Percentiles rank a stretch among this genome's conserved stretches.
Conservation (phyloP, 2,797 vertebrate species). For the Brachyrhaphis roseni region DNA sequence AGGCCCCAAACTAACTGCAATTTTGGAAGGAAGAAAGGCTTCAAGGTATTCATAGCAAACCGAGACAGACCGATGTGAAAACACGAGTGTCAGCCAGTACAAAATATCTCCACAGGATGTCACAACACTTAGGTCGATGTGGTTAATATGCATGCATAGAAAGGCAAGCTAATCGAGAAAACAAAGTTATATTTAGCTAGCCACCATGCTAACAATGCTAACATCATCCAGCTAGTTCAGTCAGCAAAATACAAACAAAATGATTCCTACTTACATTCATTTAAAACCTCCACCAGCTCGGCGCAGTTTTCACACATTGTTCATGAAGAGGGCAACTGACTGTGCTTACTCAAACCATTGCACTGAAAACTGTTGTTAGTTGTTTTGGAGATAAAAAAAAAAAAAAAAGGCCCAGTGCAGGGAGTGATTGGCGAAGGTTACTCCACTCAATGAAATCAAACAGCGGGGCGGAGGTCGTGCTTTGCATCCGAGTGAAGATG, state of each 20-base stretch:
- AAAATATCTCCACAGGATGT: neutral
- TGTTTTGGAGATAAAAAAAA: constrained; percentile 69
- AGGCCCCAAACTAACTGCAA: constrained; percentile 55
- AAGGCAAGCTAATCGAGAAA: neutral
- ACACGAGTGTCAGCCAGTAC: neutral
- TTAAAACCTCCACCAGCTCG: constrained; percentile 99
- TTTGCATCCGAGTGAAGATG: constrained; percentile 68
- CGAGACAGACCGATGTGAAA: neutral
- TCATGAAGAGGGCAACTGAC: constrained; percentile 82
- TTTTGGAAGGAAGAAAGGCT: constrained; percentile 25
- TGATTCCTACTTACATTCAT: constrained; percentile 90
- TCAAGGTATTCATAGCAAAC: constrained; percentile 29
- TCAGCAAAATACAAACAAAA: constrained; percentile 20
- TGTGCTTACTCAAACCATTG: constrained; percentile 87
- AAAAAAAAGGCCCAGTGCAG: constrained; percentile 74
- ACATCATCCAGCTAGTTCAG: constrained; percentile 32
- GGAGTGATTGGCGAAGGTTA: constrained; percentile 71
- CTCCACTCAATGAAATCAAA: constrained; percentile 47
- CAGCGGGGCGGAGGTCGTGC: constrained; percentile 33
- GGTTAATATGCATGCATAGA: neutral
- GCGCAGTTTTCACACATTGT: constrained; percentile 99
- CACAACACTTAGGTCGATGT: neutral
- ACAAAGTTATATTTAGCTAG: constrained; percentile 63
- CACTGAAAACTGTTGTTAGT: constrained; percentile 82
- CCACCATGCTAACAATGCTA: constrained; percentile 59